A percentile compares a stretch with the other conserved stretches of the same genome.
Conservation (phyloP, 1,140 invertebrate genomes). For the Trissolcus basalis region DNA sequence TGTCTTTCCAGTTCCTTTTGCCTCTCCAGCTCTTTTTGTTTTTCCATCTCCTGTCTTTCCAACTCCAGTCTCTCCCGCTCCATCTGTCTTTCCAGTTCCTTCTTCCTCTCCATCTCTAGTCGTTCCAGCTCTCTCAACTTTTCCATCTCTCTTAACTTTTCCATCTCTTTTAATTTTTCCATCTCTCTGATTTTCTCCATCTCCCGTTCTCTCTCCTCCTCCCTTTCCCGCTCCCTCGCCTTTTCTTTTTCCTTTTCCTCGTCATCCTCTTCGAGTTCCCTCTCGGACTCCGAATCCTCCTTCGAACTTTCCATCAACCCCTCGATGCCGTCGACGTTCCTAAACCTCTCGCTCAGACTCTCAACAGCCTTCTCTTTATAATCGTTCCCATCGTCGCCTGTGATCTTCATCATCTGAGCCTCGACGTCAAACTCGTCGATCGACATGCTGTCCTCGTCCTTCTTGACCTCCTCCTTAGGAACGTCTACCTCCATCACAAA, state of each 20-base stretch:
- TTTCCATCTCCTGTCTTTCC: too few species aligned
- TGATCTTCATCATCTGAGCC: constrained; percentile 73
- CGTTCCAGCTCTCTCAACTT: too few species aligned
- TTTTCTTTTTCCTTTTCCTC: constrained; percentile 1
- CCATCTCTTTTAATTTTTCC: not conserved
- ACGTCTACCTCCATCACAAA: not conserved
- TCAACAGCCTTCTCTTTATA: constrained; percentile 69
- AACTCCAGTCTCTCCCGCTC: too few species aligned
- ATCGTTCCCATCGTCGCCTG: constrained; percentile 72
- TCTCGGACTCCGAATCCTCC: constrained; percentile 71
- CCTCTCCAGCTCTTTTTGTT: too few species aligned
- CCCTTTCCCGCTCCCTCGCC: not conserved
- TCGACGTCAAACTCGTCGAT: constrained; percentile 74
- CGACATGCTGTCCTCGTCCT: constrained; percentile 63
- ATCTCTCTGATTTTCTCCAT: not conserved
- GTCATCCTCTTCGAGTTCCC: constrained; percentile 60
- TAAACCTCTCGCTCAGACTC: constrained; percentile 63
- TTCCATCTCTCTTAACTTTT: constrained; percentile 12
- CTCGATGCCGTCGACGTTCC: constrained; percentile 71
- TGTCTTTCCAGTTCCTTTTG: too few species aligned
- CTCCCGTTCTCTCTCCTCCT: constrained; percentile 6
- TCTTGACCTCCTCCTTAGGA: constrained; percentile 31
- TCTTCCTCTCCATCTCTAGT: too few species aligned
- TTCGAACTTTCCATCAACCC: constrained; percentile 74
- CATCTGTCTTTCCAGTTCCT: too few species aligned